A percentile compares a stretch with the other conserved stretches of the same genome.
Conservation (phyloP, 2,113 vertebrate species). For the Cnemophilus loriae region DNA sequence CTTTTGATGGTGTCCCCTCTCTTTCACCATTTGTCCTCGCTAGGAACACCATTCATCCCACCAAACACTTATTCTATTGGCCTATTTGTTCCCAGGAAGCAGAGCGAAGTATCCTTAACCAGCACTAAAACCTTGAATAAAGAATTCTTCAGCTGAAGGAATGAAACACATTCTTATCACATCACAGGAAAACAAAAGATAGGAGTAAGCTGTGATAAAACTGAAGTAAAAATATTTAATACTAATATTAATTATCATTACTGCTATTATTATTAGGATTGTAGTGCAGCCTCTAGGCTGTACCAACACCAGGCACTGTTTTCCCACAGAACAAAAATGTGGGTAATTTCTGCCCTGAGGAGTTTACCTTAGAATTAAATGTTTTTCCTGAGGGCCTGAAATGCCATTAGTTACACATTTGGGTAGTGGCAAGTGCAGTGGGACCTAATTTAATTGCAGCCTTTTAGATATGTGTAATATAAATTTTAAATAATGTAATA, state of each 20-base stretch:
- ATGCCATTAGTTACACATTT: neutral
- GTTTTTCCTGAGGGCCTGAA: neutral
- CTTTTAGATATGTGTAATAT: neutral
- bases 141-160: neutral
- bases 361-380: neutral
- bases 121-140: neutral
- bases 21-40: neutral
- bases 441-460: neutral
- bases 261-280: neutral
- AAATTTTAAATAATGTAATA: conserved; percentile 2
- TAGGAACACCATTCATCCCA: neutral
- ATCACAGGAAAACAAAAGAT: neutral
- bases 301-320: neutral
- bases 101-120: neutral
- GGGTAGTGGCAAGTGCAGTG: neutral
- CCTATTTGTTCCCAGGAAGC: neutral
- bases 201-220: neutral
- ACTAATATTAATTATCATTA: neutral
- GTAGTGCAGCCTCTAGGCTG: neutral
- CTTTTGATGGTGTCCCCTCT: neutral
- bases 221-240: neutral
- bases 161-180: neutral
- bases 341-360: neutral
- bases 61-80: neutral
- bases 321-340: neutral